Base-by-base conservation (phyloP, 1,140 invertebrate genomes). In the Heterodera carotae region DNA sequence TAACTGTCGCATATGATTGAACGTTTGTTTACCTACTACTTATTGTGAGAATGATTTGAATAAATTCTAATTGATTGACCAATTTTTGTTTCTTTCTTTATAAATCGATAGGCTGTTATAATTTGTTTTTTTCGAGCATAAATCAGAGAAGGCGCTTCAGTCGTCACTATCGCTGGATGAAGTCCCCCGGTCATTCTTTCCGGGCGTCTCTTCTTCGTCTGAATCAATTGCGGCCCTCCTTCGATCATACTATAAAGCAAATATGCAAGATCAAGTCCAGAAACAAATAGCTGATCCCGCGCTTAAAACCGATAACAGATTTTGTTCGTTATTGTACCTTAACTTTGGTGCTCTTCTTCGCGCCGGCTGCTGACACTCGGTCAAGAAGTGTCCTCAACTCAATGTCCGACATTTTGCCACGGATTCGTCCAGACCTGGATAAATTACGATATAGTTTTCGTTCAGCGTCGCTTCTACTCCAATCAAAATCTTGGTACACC, bases 171-270 rank as follows among this genome's bases (percentile, higher is more conserved):
- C 27, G 76, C 15, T 69, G 53, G 36, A 62, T 22, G 36, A 43
- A 7, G 29, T 6, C 33, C 18, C 22, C 71, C 34, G 70, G 29
- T 18, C 60, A 25, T 75, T 75, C n/a, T 56, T 15, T 15, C 22
- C 15, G 22, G 25, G 25, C 2, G 43, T 29, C 7, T 36, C 76
- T 79, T 93, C 93, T 86, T 94, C 93, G 31, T 93, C 93, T 85
- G 93, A 93, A 77, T 90, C 89, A 59, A 94, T 89, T 73, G 93
- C 93, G 64, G 92, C 93, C 89, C 93, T 90, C 84, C 93, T 91
- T 83, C 93, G 89, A 86, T 94, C 93, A 90, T 93, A 95, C 90
- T 92, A 77, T 70, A 2, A 18, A n/a, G 18, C 5, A 56, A 56
- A 5, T 12, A 18, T 1, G 18, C 5, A 56, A 2, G 48, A 18